Evolutionary conservation across 2,888 invertebrate genomes (phyloP).

Genomic region (Dendrolimus houi): DNA sequence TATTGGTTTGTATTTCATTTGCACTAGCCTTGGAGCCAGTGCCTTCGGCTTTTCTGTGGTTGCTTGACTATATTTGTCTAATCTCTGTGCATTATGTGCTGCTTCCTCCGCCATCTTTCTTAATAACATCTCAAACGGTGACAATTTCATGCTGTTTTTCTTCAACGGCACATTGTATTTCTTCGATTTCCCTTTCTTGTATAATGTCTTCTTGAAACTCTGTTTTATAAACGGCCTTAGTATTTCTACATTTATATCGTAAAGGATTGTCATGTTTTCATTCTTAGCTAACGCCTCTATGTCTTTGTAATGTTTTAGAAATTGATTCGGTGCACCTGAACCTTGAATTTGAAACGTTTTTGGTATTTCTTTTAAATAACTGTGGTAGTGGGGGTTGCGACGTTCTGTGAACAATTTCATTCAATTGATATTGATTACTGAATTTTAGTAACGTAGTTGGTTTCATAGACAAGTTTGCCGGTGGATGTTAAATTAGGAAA

Average conservation of each 20-base stretch:
- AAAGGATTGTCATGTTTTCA: conserved; percentile 39
- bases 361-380: conserved; percentile 39
- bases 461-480: too few relatives aligned
- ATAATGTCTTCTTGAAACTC: conserved; percentile 15
- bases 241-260: conserved; percentile 46
- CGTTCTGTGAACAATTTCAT: conserved; percentile 18
- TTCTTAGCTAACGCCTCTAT: conserved; percentile 39
- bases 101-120: conserved; percentile 43
- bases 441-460: too few relatives aligned
- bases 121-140: conserved; percentile 49
- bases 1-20: conserved; percentile 51
- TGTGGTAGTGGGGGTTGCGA: conserved; percentile 19
- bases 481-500: too few relatives aligned
- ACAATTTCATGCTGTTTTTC: conserved; percentile 56
- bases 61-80: conserved; percentile 16
- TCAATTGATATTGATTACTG: too few relatives aligned
- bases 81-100: conserved; percentile 18
- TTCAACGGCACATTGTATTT: conserved; percentile 59
- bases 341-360: conserved; percentile 42
- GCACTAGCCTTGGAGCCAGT: conserved; percentile 28
- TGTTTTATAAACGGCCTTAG: conserved; percentile 16
- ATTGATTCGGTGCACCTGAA: conserved; percentile 28
- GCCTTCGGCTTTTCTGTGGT: conserved; percentile 27
- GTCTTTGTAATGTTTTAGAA: conserved; percentile 37
- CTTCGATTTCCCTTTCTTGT: conserved; percentile 37